Evolutionary conservation across 2,888 invertebrate genomes (phyloP).

Genomic region (Drosophila atroscutellata): DNA sequence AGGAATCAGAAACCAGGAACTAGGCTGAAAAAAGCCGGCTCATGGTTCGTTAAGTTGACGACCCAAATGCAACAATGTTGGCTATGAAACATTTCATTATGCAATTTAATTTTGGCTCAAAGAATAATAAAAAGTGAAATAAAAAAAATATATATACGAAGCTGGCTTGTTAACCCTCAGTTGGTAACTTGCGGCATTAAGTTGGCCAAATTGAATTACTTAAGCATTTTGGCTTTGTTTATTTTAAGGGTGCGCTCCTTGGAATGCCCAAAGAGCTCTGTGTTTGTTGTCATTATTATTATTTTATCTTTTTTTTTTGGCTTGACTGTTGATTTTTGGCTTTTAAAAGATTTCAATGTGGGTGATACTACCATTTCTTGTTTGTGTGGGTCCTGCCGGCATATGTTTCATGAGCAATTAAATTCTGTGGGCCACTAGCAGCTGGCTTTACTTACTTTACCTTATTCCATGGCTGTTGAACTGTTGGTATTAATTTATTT

Average conservation of each 20-base stretch:
- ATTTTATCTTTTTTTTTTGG: neutral
- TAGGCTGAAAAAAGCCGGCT: neutral
- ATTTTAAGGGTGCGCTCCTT: slow-evolving; percentile 43
- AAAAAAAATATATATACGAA: slow-evolving; percentile 20
- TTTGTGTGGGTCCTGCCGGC: neutral
- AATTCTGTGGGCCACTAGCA: slow-evolving; percentile 30
- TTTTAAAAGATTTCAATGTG: slow-evolving; percentile 32
- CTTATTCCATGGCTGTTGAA: neutral
- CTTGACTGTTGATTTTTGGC: slow-evolving; percentile 40
- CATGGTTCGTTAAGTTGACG: slow-evolving; percentile 4
- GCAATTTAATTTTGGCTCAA: slow-evolving; percentile 35
- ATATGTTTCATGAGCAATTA: slow-evolving; percentile 48
- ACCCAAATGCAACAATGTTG: slow-evolving; percentile 16
- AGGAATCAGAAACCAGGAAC: neutral
- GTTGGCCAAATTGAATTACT: slow-evolving; percentile 61
- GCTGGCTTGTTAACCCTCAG: slow-evolving; percentile 40
- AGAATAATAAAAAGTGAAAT: slow-evolving; percentile 1
- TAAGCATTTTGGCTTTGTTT: slow-evolving; percentile 55
- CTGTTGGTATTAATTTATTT: neutral
- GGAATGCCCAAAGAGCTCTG: neutral
- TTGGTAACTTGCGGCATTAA: slow-evolving; percentile 46
- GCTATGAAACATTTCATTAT: slow-evolving; percentile 33
- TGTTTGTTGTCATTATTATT: slow-evolving; percentile 5
- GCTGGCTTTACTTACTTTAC: neutral
- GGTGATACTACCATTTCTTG: neutral